These are phyloP conservation scores for Ardeotis arabs DNA, from an alignment of 2,113 vertebrate species.

Conservation along the genomic window DNA sequence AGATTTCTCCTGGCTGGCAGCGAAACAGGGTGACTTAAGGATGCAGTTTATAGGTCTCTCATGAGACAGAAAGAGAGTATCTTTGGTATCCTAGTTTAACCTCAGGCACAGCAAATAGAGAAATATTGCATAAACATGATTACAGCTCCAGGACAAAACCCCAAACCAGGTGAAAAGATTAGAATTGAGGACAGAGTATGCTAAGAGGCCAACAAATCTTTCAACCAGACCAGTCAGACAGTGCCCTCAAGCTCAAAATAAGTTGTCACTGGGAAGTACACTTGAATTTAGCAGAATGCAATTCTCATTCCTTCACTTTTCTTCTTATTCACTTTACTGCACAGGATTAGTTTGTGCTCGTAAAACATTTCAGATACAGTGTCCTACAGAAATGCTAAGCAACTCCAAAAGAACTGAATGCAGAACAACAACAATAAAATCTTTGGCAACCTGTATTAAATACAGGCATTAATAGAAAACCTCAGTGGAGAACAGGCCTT, in stretches of 20 bases:
- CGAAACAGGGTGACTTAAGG: not conserved
- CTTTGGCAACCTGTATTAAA: not conserved
- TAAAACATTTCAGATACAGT: not conserved
- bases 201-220: not conserved
- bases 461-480: not conserved
- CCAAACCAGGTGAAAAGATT: not conserved
- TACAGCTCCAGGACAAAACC: not conserved
- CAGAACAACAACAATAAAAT: not conserved
- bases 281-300: not conserved
- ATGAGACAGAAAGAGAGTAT: not conserved
- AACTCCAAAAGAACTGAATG: not conserved
- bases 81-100: not conserved
- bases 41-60: not conserved
- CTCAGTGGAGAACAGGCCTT: not conserved
- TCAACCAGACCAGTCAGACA: not conserved
- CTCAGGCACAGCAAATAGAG: not conserved
- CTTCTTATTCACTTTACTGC: not conserved
- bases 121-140: not conserved
- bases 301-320: not conserved
- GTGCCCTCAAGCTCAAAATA: not conserved
- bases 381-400: not conserved
- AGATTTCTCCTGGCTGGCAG: not conserved
- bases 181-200: not conserved
- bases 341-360: not conserved
- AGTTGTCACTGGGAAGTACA: not conserved